Evolutionary conservation across 2,797 vertebrate species (phyloP), one percentile per base, ranked within the genome.

Genomic region (Hemitrygon akajei): DNA sequence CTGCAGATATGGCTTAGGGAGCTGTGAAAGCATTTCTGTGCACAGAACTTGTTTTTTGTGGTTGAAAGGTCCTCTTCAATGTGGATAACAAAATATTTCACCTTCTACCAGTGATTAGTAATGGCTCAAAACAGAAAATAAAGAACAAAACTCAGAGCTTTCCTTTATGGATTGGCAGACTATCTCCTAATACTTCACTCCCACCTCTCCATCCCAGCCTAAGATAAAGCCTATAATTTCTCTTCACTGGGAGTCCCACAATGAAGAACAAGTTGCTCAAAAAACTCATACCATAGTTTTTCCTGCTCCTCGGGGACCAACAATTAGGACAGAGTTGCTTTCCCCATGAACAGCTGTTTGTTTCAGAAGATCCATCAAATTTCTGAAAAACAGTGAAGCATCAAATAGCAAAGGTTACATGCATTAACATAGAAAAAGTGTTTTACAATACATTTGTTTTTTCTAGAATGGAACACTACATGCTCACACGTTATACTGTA

Each of bases 271-370:
- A 20, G 93, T 58, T 77, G 16, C 71, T 73, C 14, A 71, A 58
- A 0, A 37, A 89, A 76, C 3, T 95, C 95, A 94, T 97, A 99
- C 99, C 98, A 94, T 96, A 0, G 96, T 98, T 95, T 99, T 99
- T 79, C 99, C 99, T 0, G 97, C 96, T 95, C 98, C 99, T 94
- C 98, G 96, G 75, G 98, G 98, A 3, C 98, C 98, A 14, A 99
- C 97, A 58, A 99, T 96, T 12, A 99, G 97, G 93, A 98, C 97
- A 0, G 99, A 99, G 94, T 99, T 99, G 94, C 99, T 99, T 96
- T 99, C 99, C 94, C 99, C 99, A 1, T 98, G 96, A 94, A 98
- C n/a, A 6, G 96, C 97, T 1, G 98, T 98, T 94, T 98, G 97
- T 95, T 95, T 98, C 95, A 99, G 96, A 95, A 99, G 96, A 95